Percentiles rank a stretch among this genome's conserved stretches.
Evolutionary conservation across 2,797 vertebrate genomes (phyloP).

Genomic region (Cynodonichthys magdalenae): DNA sequence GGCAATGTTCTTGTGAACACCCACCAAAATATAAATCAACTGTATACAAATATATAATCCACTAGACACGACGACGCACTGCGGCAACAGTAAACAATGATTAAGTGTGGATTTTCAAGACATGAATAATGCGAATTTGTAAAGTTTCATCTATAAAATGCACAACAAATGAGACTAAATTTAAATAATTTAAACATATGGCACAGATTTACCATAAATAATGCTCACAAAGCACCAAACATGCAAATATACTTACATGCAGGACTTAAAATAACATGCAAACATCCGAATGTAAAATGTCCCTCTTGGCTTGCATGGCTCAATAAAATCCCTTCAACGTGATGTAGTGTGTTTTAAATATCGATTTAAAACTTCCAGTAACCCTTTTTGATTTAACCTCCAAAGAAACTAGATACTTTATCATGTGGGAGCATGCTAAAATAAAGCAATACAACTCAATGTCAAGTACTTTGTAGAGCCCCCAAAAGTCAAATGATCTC

Average conservation of each 20-base stretch:
- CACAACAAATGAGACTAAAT: conserved; percentile 41
- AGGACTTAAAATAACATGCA: conserved; percentile 6
- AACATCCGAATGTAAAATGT: conserved; percentile 5
- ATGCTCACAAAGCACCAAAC: conserved; percentile 22
- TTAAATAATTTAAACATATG: conserved; percentile 25
- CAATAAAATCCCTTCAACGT: background rate
- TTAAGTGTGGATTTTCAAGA: conserved; percentile 43
- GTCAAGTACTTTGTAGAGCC: too few species aligned
- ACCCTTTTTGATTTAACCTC: too few species aligned
- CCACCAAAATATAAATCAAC: conserved; percentile 40
- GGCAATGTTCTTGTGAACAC: conserved; percentile 52
- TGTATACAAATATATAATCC: conserved; percentile 57
- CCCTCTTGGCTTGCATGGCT: too few species aligned
- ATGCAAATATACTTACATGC: conserved; percentile 8
- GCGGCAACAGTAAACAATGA: conserved; percentile 45
- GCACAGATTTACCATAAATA: conserved; percentile 6
- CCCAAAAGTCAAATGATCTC: too few species aligned
- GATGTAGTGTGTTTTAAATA: too few species aligned
- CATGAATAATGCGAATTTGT: conserved; percentile 54
- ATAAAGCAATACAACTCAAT: too few species aligned
- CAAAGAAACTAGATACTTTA: too few species aligned
- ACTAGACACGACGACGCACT: conserved; percentile 33
- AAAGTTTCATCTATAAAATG: conserved; percentile 48
- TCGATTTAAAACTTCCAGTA: too few species aligned
- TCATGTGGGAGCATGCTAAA: too few species aligned